A percentile compares a stretch with the other conserved stretches of the same genome.
Evolutionary conservation across 2,888 invertebrate genomes (phyloP).

Genomic region (Agrotis puta): DNA sequence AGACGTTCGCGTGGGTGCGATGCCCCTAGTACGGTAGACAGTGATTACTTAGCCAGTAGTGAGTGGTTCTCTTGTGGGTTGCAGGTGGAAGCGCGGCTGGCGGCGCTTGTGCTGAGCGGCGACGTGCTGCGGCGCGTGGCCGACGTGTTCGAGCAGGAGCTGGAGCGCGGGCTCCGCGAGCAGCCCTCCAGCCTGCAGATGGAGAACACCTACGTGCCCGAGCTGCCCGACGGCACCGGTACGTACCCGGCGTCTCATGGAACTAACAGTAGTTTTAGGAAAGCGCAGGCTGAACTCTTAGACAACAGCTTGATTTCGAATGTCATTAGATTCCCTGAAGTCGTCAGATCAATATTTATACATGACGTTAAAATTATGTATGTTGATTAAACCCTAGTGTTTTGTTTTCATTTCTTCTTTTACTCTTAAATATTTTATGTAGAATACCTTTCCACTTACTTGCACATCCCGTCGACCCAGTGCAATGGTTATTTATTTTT

Average conservation of each 20-base stretch:
- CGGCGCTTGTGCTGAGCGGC: constrained; percentile 78
- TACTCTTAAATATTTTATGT: no score
- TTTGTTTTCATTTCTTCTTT: no score
- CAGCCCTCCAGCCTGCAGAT: constrained; percentile 93
- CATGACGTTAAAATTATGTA: no score
- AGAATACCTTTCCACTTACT: no score
- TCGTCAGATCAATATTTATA: no score
- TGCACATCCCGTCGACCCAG: no score
- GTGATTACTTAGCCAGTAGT: not conserved
- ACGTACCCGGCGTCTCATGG: constrained; percentile 23
- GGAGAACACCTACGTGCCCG: constrained; percentile 95
- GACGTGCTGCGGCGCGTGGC: constrained; percentile 87
- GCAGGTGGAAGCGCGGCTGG: constrained; percentile 77
- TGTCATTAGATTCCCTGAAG: no score
- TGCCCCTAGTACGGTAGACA: not conserved
- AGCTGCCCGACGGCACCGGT: constrained; percentile 94
- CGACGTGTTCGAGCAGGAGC: constrained; percentile 92
- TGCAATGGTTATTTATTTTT: no score
- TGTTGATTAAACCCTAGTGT: no score
- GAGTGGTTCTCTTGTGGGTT: not conserved
- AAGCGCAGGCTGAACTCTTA: no score
- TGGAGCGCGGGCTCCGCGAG: constrained; percentile 92
- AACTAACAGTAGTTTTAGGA: no score
- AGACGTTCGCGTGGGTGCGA: not conserved
- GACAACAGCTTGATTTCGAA: no score